These are phyloP conservation scores for Phaenicophaeus curvirostris DNA, from an alignment of 2,797 vertebrate genomes.

Conservation along the genomic window DNA sequence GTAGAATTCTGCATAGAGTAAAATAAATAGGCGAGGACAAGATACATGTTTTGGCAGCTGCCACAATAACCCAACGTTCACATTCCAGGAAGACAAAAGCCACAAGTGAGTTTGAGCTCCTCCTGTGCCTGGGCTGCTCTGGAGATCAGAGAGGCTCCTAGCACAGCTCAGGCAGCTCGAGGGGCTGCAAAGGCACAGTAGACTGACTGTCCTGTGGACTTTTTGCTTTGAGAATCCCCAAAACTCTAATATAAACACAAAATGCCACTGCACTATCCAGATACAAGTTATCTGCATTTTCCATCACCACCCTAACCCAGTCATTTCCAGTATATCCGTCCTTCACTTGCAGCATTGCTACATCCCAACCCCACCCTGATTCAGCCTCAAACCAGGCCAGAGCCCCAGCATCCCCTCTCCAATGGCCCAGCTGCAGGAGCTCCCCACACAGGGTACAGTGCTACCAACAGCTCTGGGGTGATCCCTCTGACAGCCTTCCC, in stretches of 20 bases:
- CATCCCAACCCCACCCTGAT: fast-evolving
- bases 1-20: not conserved
- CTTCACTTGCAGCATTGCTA: not conserved
- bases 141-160: too few species aligned
- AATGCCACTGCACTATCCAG: fast-evolving
- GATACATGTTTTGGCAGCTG: not conserved
- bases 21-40: not conserved
- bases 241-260: not conserved
- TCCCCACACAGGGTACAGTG: fast-evolving
- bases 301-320: not conserved
- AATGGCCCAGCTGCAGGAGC: not conserved
- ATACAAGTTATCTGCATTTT: not conserved
- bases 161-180: too few species aligned
- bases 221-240: not conserved
- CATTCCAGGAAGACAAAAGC: not conserved
- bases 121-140: too few species aligned
- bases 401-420: not conserved
- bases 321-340: not conserved
- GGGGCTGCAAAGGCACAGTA: not conserved
- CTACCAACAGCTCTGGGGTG: not conserved
- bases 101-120: not conserved
- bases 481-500: not conserved
- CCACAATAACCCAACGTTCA: not conserved
- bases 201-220: fast-evolving
- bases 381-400: not conserved